Evolutionary conservation across 2,888 invertebrate genomes (phyloP), one percentile per base, ranked within the genome.

Genomic region (Blastobasis lacticolella): DNA sequence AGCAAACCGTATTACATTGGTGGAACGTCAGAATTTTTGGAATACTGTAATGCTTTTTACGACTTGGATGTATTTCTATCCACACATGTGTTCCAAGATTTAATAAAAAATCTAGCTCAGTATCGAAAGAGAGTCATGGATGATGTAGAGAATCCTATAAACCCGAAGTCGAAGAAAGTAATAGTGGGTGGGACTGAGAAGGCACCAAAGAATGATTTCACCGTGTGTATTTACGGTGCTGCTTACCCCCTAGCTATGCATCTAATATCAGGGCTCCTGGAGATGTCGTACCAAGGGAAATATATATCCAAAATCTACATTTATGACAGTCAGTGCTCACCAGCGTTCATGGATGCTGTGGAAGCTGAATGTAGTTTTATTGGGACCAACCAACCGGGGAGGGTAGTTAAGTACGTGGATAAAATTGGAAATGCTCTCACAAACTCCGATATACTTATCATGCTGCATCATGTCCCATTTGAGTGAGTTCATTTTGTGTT

Each of bases 11-110:
- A 77, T 62, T 89, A 91, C 46, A 88, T 92, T n/a, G 92, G 92
- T 6, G 89, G 90, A 47, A 78, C 88, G 4, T 72, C 86, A 44
- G 89, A 91, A 52, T 92, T 92, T 78, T 86, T 90, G 75, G 90
- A 92, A 67, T 91, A 91, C 60, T 87, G 90, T 59, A 82, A 89
- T 68, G 89, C 91, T 41, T 92, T 91, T 72, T 92, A 92, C 61
- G 59, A 80, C 42, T 78, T 86, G 56, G 82, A 86, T 60, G 59
- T 69, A 6, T 81, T 77, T 59, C 57, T 82, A 48, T 59, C 73
- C 6, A 54, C 70, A 41, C 71, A 78, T 43, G 80, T 73, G 61
- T 73, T 77, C 53, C 66, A 74, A 54, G 67, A 68, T 10, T 60
- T 86, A 38, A 57, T 74, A 4, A 58, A 70, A 8, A 81, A 75